Evolutionary conservation across 2,888 invertebrate genomes (phyloP).

Genomic region (Drosophila pseudotalamancana): DNA sequence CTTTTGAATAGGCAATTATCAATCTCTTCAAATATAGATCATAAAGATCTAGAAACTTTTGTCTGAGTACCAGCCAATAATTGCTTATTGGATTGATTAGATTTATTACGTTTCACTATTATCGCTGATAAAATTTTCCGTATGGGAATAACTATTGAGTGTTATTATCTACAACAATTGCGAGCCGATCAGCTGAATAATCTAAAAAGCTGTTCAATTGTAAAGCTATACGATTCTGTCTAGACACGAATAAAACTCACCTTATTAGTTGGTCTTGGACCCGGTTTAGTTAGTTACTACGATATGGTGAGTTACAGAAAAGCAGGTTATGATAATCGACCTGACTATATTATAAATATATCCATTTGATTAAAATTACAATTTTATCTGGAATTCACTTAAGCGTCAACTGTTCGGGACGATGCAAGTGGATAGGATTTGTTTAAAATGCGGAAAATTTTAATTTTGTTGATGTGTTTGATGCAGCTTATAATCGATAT

Average conservation of each 20-base stretch:
- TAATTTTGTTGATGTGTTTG: conserved; percentile 12
- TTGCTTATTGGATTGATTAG: too few relatives aligned
- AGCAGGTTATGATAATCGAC: conserved; percentile 35
- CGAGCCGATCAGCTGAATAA: conserved; percentile 4
- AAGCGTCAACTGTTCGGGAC: conserved; percentile 1
- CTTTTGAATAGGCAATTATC: too few relatives aligned
- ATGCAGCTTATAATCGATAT: conserved; percentile 24
- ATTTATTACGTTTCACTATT: background rate
- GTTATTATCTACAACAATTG: background rate
- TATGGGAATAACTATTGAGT: background rate
- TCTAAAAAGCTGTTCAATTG: conserved; percentile 5
- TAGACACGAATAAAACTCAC: background rate
- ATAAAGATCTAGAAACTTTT: background rate
- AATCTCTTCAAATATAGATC: background rate
- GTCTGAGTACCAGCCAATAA: too few relatives aligned
- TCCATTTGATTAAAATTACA: background rate
- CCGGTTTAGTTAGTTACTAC: conserved; percentile 1
- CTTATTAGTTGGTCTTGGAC: conserved; percentile 3
- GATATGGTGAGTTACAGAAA: conserved; percentile 17
- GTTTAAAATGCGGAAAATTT: conserved; percentile 33
- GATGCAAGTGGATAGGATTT: conserved; percentile 30
- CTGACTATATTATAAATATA: conserved; percentile 1
- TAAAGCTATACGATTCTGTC: conserved; percentile 1
- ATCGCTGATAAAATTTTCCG: background rate
- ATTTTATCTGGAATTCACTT: conserved; percentile 17